phyloP scores from a whole-genome alignment of 2,113 vertebrate species.

The Myotis lucifugus region DNA sequence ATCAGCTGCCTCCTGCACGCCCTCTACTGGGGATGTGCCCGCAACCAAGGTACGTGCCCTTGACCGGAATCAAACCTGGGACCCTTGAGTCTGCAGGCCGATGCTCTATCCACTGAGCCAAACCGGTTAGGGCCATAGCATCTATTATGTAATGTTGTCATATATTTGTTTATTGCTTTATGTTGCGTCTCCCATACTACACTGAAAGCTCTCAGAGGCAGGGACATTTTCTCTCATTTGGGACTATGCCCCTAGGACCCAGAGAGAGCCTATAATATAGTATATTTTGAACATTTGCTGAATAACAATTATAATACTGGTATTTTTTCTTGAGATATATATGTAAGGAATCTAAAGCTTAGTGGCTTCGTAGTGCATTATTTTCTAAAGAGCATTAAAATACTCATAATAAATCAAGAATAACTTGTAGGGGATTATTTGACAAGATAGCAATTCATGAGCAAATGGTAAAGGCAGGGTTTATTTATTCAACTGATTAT shows the following conservation, averaged over 20 bases:
- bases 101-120: too few species aligned
- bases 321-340: not conserved
- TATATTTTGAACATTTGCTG: not conserved
- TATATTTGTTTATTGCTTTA: not conserved
- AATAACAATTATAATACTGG: not conserved
- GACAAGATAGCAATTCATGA: not conserved
- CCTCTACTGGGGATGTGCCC: too few species aligned
- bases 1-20: too few species aligned
- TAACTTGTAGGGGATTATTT: not conserved
- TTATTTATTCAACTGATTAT: not conserved
- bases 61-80: too few species aligned
- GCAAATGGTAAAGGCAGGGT: not conserved
- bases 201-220: not conserved
- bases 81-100: too few species aligned
- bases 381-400: not conserved
- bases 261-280: not conserved
- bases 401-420: not conserved
- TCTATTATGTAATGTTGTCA: not conserved
- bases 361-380: not conserved
- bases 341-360: not conserved
- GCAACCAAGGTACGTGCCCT: too few species aligned
- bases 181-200: not conserved
- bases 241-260: not conserved
- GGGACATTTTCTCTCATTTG: not conserved
- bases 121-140: too few species aligned